Percentiles rank a stretch among this genome's conserved stretches.
Conservation (phyloP, 30 jellyfish, hydroid and myxozoan species). For the Chrysaora quinquecirrha region DNA sequence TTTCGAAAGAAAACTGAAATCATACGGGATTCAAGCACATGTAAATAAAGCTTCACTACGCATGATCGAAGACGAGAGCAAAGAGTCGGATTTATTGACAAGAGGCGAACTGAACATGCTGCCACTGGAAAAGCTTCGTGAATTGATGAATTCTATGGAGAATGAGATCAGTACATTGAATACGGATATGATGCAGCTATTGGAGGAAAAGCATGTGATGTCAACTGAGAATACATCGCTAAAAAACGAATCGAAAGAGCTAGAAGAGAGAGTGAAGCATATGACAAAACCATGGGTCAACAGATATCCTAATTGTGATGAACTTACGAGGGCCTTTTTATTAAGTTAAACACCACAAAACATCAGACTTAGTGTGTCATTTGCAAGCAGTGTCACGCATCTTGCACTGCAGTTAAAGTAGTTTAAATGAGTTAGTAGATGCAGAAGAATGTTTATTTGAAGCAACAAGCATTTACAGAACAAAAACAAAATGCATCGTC, state of each 20-base stretch:
- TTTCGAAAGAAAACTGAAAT: slow-evolving; percentile 35
- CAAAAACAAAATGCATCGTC: too few species aligned
- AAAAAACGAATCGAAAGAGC: slow-evolving; percentile 29
- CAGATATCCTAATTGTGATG: slow-evolving; percentile 63
- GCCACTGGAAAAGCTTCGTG: slow-evolving; percentile 49
- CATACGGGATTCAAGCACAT: slow-evolving; percentile 29
- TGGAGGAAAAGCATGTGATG: slow-evolving; percentile 23
- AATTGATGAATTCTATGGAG: slow-evolving; percentile 14
- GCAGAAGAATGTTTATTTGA: too few species aligned
- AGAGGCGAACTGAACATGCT: slow-evolving; percentile 64
- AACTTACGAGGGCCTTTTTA: slow-evolving; percentile 22
- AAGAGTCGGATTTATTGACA: slow-evolving; percentile 36
- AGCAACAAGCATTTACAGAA: too few species aligned
- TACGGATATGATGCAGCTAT: slow-evolving; percentile 27
- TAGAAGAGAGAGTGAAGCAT: slow-evolving; percentile 32
- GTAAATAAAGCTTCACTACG: slow-evolving; percentile 26
- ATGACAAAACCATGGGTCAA: slow-evolving; percentile 53
- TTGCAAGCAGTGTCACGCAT: too few species aligned
- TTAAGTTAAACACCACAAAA: slow-evolving; percentile 1
- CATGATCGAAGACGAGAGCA: slow-evolving; percentile 26
- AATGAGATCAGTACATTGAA: slow-evolving; percentile 7
- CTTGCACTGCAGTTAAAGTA: too few species aligned
- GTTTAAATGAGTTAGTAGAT: too few species aligned
- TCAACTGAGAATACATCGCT: slow-evolving; percentile 19
- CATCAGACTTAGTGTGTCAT: too few species aligned